A percentile compares a stretch with the other conserved stretches of the same genome.
Evolutionary conservation across 2,797 vertebrate genomes (phyloP).

Genomic region (Pseudochaenichthys georgianus): DNA sequence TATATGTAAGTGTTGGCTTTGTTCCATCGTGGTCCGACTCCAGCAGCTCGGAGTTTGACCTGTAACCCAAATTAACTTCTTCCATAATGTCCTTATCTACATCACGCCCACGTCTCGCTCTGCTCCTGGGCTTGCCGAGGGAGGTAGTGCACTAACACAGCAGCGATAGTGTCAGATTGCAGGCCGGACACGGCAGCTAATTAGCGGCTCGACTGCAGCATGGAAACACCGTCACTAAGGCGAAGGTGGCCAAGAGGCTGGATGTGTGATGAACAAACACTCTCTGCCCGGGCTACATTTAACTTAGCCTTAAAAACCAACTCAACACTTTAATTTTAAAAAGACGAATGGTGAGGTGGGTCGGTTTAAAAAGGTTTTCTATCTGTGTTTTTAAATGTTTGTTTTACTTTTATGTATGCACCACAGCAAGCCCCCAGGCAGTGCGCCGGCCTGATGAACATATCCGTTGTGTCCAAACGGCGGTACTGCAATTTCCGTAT

Average conservation of each 20-base stretch:
- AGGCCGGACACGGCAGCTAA: background rate
- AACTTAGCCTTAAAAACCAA: no score
- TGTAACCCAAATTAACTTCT: background rate
- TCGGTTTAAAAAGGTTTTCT: no score
- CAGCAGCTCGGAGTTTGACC: background rate
- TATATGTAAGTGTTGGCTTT: no score
- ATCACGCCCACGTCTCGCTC: background rate
- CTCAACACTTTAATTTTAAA: no score
- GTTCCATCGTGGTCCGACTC: no score
- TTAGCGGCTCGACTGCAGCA: background rate
- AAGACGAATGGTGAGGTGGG: no score
- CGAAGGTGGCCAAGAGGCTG: background rate
- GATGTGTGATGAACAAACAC: background rate
- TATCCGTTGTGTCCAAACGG: no score
- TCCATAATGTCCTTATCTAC: conserved; percentile 14
- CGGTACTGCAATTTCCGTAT: no score
- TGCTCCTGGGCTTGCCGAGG: background rate
- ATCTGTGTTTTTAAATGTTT: no score
- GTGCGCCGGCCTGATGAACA: no score
- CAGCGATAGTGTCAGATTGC: background rate
- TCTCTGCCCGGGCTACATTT: background rate
- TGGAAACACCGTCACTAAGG: background rate
- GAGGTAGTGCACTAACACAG: background rate
- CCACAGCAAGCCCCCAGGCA: no score
- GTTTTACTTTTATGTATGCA: no score